These are phyloP conservation scores for Thumatha senex DNA, from an alignment of 2,888 invertebrate species.

Conservation along the genomic window DNA sequence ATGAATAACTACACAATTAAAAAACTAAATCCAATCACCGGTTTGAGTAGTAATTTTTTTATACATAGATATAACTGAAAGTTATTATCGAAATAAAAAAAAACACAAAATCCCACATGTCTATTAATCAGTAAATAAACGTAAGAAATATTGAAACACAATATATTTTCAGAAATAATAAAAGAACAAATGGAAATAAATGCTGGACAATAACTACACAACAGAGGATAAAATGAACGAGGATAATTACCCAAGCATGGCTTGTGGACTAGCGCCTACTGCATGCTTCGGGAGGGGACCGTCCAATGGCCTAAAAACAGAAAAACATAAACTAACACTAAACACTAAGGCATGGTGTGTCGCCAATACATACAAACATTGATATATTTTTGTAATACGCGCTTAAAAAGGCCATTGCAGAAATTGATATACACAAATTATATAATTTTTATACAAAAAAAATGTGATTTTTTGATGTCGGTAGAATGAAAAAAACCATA, in stretches of 20 bases:
- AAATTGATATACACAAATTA: neutral
- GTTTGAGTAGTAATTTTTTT: no score
- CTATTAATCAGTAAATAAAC: no score
- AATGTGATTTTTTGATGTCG: no score
- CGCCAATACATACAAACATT: slow-evolving; percentile 34
- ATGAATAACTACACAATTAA: no score
- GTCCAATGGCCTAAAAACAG: slow-evolving; percentile 87
- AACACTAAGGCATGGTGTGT: slow-evolving; percentile 52
- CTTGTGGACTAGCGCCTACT: slow-evolving; percentile 83
- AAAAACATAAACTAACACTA: slow-evolving; percentile 78
- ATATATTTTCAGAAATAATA: neutral
- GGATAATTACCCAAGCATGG: slow-evolving; percentile 86
- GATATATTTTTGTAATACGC: slow-evolving; percentile 50
- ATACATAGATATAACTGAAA: no score
- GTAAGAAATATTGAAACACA: no score
- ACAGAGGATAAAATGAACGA: slow-evolving; percentile 36
- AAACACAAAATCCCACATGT: no score
- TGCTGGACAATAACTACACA: slow-evolving; percentile 2
- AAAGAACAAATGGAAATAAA: neutral
- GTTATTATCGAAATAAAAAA: no score
- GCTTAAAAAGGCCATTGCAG: neutral
- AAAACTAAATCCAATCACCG: no score
- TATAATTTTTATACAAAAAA: no score
- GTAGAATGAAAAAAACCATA: no score
- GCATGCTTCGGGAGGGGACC: slow-evolving; percentile 82